Base-by-base conservation (phyloP, 1,140 invertebrate genomes). In the Drosophila malerkotliana region DNA sequence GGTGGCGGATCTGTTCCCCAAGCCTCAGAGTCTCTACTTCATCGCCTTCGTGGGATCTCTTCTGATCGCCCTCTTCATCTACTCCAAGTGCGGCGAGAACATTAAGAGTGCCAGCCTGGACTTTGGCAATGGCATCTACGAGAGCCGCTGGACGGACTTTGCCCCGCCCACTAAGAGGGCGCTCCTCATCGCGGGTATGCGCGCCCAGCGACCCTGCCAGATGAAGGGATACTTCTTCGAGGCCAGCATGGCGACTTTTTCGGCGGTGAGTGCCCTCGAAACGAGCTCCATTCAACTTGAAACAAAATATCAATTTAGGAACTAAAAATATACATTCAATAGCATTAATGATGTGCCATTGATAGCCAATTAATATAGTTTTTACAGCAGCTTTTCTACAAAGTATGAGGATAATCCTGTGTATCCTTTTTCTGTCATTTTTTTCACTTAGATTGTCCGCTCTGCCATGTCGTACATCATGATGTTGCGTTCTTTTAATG, bases 191-290 rank as follows among this genome's bases (percentile, higher is more conserved):
- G 63, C 71, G 32, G 62, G 61, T 14, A 83, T 88, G 79, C 83
- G 83, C 0, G 71, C 82, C 6, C 83, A 88, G 45, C 55, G 60
- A 0, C 79, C 82, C 0, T 83, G 83, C 32, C 66, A 88, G 63
- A 69, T 87, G 24, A 69, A 72, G 6, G 82, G 83, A 0, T 87
- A 88, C 34, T 79, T 87, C 34, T 79, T 87, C 10, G 83, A 83
- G 67, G 83, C 82, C 7, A 87, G 77, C 54, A 88, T 83, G 83
- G 79, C 82, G 24, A 88, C 79, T 14, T 88, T 87, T 41, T 88
- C 79, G 2, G 47, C 76, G 60, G 82, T 87, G 49, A 32, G 63
- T 61, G 6, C n/a, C 2, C 39, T n/a, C 10, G 32, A 3, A 32
- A 32, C 14, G 5, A 7, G 1, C 26, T 28, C 26, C 1, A 28